Evolutionary conservation across 1,140 invertebrate genomes (phyloP), one percentile per base, ranked within the genome.

Genomic region (Palaemon carinicauda): DNA sequence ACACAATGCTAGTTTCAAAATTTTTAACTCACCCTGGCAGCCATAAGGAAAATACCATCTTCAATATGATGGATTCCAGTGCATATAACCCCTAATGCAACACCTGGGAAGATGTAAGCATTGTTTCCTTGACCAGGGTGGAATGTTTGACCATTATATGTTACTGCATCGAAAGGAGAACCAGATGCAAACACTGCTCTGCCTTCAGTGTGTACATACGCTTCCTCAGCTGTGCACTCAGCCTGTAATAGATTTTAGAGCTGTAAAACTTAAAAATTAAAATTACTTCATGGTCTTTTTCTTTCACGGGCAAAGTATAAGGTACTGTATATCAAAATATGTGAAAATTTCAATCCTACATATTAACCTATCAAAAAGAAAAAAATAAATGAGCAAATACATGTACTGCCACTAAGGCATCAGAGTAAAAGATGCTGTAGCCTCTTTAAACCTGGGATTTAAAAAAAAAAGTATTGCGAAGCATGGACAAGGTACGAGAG

Each of bases 91-190:
- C 97, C 98, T 4, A 99, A 92, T 27, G 97, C 97, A 0, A 99
- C 94, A 31, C 97, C 97, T 1, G 98, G 98, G 92, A 99, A 99
- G 87, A 99, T 98, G 92, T 99, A 99, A 0, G 98, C 96, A 91
- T 99, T 99, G 92, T 99, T 99, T 73, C 97, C 97, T 92, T 99
- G 98, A 0, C 98, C 98, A 0, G 98, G 96, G 87, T 95, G 94
- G 91, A 94, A 98, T 3, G 94, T 95, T 91, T 96, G 95, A 7
- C 95, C 96, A 54, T 95, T 94, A 79, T 95, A 93, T 0, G 93
- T 92, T 0, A 98, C 96, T 24, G 96, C 94, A 60, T 94, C 94
- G 92, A 98, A 99, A 0, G 98, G 98, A 54, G 96, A 98, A 41
- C 98, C 98, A 17, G 96, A 97, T 0, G 96, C 96, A 92, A 98